Evolutionary conservation across 2,113 vertebrate genomes (phyloP).

Genomic region (Chloebia gouldiae): DNA sequence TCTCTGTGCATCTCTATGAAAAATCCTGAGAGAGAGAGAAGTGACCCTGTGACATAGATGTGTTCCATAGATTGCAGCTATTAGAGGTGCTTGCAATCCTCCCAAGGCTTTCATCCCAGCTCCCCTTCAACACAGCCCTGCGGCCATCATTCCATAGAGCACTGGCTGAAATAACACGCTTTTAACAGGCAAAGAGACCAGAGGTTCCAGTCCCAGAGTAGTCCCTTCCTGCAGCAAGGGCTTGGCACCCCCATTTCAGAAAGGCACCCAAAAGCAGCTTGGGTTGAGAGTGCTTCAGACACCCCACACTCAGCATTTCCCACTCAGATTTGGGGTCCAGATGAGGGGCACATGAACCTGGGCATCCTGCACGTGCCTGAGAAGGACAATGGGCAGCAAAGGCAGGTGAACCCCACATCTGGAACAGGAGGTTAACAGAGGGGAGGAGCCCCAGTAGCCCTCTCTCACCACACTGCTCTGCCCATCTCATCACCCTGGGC

Average conservation of each 20-base stretch:
- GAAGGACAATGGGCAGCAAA: background rate
- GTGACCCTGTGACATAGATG: background rate
- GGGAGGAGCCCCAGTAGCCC: background rate
- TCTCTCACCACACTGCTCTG: background rate
- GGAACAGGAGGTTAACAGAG: background rate
- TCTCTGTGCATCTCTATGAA: too few relatives aligned
- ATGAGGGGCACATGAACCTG: fast-evolving
- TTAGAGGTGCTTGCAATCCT: background rate
- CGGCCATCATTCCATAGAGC: fast-evolving
- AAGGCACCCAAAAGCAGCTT: background rate
- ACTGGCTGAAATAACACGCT: fast-evolving
- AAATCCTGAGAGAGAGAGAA: too few relatives aligned
- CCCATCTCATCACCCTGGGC: background rate
- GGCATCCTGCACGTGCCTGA: fast-evolving
- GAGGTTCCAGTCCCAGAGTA: background rate
- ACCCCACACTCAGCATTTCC: fast-evolving
- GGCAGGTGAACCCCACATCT: background rate
- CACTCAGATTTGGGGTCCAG: fast-evolving
- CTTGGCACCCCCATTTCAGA: background rate
- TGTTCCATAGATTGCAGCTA: fast-evolving
- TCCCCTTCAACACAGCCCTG: background rate
- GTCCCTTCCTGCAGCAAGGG: background rate
- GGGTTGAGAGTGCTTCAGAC: background rate
- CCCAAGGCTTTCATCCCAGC: background rate
- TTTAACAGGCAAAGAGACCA: background rate